Evolutionary conservation across 2,888 invertebrate species (phyloP).

Genomic region (Lumbricus terrestris): DNA sequence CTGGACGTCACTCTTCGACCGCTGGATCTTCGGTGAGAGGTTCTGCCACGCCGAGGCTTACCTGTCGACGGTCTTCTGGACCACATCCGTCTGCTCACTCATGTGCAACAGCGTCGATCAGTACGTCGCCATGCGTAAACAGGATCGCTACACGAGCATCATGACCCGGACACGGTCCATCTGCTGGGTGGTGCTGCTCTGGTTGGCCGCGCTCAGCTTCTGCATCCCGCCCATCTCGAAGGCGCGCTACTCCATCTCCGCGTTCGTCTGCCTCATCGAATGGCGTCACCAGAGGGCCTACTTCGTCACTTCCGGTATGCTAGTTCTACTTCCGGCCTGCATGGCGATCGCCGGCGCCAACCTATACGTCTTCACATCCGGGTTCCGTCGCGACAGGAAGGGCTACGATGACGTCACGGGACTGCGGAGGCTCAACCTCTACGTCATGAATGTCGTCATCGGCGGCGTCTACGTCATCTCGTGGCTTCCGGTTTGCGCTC

Average conservation of each 20-base stretch:
- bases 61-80: not conserved
- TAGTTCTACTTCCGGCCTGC: constrained; percentile 88
- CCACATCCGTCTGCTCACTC: constrained; percentile 9
- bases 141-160: constrained; percentile 87
- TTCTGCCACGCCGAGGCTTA: constrained; percentile 20
- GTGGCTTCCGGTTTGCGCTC: constrained; percentile 86
- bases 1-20: constrained; percentile 21
- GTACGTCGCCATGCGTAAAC: constrained; percentile 86
- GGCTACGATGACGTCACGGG: constrained; percentile 45
- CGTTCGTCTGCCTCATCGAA: constrained; percentile 91
- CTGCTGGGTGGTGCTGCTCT: constrained; percentile 97
- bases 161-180: constrained; percentile 84
- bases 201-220: constrained; percentile 92
- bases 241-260: constrained; percentile 80
- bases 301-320: constrained; percentile 83
- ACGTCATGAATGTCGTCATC: constrained; percentile 90
- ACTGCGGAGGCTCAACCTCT: constrained; percentile 60
- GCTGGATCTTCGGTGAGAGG: constrained; percentile 17
- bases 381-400: constrained; percentile 66
- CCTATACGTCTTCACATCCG: constrained; percentile 89
- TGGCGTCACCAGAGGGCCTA: constrained; percentile 96
- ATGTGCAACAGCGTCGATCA: constrained; percentile 37
- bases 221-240: constrained; percentile 86
- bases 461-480: constrained; percentile 87
- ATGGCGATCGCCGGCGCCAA: constrained; percentile 93